Base-by-base conservation (phyloP, 2,888 invertebrate species). In the Harmothoe impar region DNA sequence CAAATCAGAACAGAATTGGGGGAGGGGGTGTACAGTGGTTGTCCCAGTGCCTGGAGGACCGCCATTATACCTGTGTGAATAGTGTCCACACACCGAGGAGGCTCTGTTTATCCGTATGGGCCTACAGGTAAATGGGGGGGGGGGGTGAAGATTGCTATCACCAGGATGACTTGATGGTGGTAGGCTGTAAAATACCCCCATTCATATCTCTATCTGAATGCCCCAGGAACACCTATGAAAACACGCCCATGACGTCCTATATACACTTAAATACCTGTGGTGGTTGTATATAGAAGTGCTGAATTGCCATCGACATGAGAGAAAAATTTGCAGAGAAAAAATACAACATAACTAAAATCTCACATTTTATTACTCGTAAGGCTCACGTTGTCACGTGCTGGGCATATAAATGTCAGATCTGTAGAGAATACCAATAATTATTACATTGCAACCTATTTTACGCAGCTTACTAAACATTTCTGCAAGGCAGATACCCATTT, bases 191-290 rank as follows among this genome's bases (percentile, higher is more conserved):
- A 72, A 72, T 7, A 72, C 15, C 25, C 12, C 72, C 17, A 72
- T 72, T 72, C 29, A 72, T 72, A 72, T 72, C 25, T 62, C 62
- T 17, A 72, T 72, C 25, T 31, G 31, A 72, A 72, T 72, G 72
- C 25, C 72, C 3, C 25, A 43, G 29, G 31, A 72, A 17, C 29
- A 29, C 29, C 72, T 29, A 72, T 72, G 15, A 72, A n/a, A 72
- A 72, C 72, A 29, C 25, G n/a, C 62, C 25, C n/a, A n/a, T 62
- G 62, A 62, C 62, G n/a, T 20, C 23, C 62, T 20, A n/a, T 15
- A 62, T 15, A 62, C 23, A n/a, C 7, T 5, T 3, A n/a, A 20
- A 62, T 20, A n/a, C 20, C 62, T 62, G 62, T 62, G 20, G 23
- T 62, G 62, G 23, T 62, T n/a, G 43, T 43, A n/a, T n/a, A 52